A percentile compares a stretch with the other conserved stretches of the same genome.
Conservation (phyloP, 2,888 invertebrate species). For the Drosophila barbarae region DNA sequence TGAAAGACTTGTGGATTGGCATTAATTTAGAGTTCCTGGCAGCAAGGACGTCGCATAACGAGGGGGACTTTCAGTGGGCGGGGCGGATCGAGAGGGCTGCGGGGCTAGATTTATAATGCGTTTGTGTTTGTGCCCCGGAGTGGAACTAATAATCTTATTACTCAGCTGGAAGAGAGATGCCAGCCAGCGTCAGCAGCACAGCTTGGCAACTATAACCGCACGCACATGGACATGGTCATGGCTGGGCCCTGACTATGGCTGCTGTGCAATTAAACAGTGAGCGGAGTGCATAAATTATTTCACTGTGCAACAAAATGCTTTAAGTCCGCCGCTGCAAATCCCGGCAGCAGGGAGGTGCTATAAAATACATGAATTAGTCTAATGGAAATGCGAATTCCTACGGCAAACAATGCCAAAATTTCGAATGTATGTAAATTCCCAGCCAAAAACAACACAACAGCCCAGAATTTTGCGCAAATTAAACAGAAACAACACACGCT, state of each 20-base stretch:
- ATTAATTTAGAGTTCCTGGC: constrained; percentile 38
- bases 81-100: not conserved
- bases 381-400: constrained; percentile 47
- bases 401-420: constrained; percentile 42
- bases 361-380: constrained; percentile 51
- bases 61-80: constrained; percentile 1
- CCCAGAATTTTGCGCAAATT: constrained; percentile 40
- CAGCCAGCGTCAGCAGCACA: constrained; percentile 26
- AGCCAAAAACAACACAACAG: constrained; percentile 25
- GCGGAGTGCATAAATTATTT: constrained; percentile 45
- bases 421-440: constrained; percentile 42
- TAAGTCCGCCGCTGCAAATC: constrained; percentile 32
- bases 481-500: constrained; percentile 40
- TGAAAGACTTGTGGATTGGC: constrained; percentile 36
- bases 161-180: constrained; percentile 52
- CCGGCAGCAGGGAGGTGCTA: constrained; percentile 37
- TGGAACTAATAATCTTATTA: constrained; percentile 54
- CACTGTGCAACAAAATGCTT: constrained; percentile 29
- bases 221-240: constrained; percentile 7
- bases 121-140: constrained; percentile 51
- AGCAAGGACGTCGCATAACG: constrained; percentile 22
- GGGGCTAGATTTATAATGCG: constrained; percentile 45
- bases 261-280: constrained; percentile 47
- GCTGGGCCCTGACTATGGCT: not conserved
- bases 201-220: constrained; percentile 38